phyloP scores from a whole-genome alignment of 2,888 invertebrate species.

The Coenonympha arcania region DNA sequence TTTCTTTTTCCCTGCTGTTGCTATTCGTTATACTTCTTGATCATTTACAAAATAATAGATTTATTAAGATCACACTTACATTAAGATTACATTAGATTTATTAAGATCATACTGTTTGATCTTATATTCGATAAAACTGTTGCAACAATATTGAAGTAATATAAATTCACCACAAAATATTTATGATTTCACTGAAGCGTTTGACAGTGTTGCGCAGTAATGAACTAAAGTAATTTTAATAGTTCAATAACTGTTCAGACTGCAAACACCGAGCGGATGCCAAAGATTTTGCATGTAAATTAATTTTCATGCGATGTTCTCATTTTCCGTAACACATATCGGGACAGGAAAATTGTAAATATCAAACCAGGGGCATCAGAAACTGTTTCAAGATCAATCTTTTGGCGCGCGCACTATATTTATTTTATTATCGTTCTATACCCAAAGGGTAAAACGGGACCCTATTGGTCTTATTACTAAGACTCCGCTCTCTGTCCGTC shows the following conservation, averaged over 20 bases:
- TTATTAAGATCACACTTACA: no score
- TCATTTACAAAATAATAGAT: no score
- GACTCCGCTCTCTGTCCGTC: no score
- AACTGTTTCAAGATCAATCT: neutral
- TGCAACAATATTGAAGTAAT: neutral
- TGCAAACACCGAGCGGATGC: constrained; percentile 18
- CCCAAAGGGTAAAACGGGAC: no score
- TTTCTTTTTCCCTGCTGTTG: no score
- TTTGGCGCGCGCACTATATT: neutral
- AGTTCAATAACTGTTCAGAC: constrained; percentile 16
- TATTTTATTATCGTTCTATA: neutral
- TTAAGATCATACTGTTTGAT: no score
- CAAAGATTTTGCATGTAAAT: constrained; percentile 12
- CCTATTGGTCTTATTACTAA: neutral
- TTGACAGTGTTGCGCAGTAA: constrained; percentile 4
- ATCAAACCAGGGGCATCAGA: neutral
- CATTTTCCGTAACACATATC: constrained; percentile 10
- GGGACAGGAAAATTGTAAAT: neutral
- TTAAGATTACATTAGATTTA: no score
- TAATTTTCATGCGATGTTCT: constrained; percentile 13
- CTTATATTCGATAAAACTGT: neutral
- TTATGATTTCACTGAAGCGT: constrained; percentile 4
- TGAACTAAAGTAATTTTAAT: constrained; percentile 15
- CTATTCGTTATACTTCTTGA: no score
- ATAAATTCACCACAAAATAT: neutral